Evolutionary conservation across 2,888 invertebrate genomes (phyloP).

Genomic region (Amphipyra berbera): DNA sequence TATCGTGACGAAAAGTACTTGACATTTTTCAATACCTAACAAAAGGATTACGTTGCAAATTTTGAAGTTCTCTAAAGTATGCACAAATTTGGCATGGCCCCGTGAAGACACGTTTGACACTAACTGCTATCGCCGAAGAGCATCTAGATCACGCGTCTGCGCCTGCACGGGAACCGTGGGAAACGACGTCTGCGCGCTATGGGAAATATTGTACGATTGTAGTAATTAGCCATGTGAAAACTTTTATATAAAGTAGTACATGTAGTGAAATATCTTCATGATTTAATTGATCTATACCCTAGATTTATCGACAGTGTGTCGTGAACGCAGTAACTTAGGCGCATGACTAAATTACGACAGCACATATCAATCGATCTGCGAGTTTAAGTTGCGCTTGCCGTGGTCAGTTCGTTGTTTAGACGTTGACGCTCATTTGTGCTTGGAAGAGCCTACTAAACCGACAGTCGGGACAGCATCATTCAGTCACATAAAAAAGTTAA

Average conservation of each 20-base stretch:
- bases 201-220: constrained; percentile 43
- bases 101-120: constrained; percentile 70
- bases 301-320: neutral
- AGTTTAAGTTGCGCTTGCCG: no score
- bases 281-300: neutral
- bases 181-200: constrained; percentile 53
- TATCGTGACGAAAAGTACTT: constrained; percentile 40
- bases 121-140: constrained; percentile 74
- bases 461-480: no score
- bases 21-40: constrained; percentile 29
- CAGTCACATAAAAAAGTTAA: no score
- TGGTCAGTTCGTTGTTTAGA: no score
- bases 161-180: constrained; percentile 66
- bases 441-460: no score
- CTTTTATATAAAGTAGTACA: constrained; percentile 16
- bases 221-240: constrained; percentile 48
- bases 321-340: no score
- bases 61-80: constrained; percentile 52
- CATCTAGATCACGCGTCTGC: constrained; percentile 77
- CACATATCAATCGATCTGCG: no score
- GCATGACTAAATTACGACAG: no score
- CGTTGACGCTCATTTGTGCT: no score
- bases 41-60: constrained; percentile 43
- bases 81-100: constrained; percentile 64
- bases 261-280: neutral